Evolutionary conservation across 2,888 invertebrate species (phyloP).

Genomic region (Diaperis boleti): DNA sequence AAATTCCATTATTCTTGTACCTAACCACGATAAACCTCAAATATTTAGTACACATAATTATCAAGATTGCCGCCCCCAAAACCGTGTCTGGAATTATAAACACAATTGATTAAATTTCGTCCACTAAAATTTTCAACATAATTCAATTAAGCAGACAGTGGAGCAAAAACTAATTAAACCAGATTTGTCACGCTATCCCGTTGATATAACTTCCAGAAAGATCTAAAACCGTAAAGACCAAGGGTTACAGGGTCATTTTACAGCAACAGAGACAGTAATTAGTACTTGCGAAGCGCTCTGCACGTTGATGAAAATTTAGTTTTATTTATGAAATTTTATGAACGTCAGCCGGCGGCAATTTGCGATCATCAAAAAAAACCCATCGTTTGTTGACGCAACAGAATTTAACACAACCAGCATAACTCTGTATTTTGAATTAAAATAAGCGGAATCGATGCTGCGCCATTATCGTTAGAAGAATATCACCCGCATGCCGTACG

Average conservation of each 20-base stretch:
- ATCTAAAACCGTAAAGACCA: no score
- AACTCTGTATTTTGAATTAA: neutral
- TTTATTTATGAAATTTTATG: neutral
- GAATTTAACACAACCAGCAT: neutral
- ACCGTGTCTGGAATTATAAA: slow-evolving; percentile 5
- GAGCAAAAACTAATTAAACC: slow-evolving; percentile 1
- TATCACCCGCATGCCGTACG: neutral
- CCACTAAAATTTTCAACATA: neutral
- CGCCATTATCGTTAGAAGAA: neutral
- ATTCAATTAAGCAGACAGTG: neutral
- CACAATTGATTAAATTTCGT: slow-evolving; percentile 5
- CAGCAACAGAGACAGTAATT: no score
- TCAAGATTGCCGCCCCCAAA: slow-evolving; percentile 1
- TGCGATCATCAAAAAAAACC: neutral
- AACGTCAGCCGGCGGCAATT: neutral
- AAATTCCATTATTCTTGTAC: no score
- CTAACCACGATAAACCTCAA: no score
- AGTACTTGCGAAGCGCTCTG: no score
- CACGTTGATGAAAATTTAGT: neutral
- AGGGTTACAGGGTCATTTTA: no score
- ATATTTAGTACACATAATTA: neutral
- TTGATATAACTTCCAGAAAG: no score
- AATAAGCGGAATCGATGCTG: neutral
- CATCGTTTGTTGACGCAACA: neutral
- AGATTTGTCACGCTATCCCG: neutral